A percentile compares a stretch with the other conserved stretches of the same genome.
phyloP scores from a whole-genome alignment of 2,797 vertebrate species.

The Pipistrellus nathusii region DNA sequence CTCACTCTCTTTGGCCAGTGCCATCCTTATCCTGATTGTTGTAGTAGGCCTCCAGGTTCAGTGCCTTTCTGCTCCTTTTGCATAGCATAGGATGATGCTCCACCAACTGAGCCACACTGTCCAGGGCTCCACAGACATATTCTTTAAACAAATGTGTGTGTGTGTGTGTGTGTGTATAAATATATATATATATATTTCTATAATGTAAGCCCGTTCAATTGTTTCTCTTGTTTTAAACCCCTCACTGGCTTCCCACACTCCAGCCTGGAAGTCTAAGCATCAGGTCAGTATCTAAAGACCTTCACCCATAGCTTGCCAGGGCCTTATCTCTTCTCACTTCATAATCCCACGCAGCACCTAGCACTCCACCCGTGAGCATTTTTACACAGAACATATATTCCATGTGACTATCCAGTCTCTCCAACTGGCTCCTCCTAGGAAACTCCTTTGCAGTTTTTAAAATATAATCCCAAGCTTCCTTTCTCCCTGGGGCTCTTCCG shows the following conservation, averaged over 20 bases:
- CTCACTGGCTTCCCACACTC: not conserved
- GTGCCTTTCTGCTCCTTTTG: not conserved
- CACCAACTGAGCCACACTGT: too few species aligned
- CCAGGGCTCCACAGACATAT: not conserved
- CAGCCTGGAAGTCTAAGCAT: not conserved
- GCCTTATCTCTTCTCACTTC: not conserved
- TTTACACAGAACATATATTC: not conserved
- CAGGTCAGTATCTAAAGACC: not conserved
- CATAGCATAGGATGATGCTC: not conserved
- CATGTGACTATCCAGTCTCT: not conserved
- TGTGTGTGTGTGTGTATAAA: too few species aligned
- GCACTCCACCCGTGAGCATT: not conserved
- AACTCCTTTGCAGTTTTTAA: not conserved
- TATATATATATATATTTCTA: not conserved
- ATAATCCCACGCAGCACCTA: not conserved
- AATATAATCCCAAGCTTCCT: not conserved
- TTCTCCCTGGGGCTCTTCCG: not conserved
- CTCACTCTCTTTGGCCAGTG: not conserved
- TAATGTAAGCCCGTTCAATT: not conserved
- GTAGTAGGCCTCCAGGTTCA: not conserved
- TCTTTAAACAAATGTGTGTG: not conserved
- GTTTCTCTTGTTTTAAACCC: not conserved
- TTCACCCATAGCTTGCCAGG: not conserved
- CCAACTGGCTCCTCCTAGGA: not conserved
- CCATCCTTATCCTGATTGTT: not conserved